Evolutionary conservation across 2,797 vertebrate genomes (phyloP).

Genomic region (Phoeniculus purpureus): DNA sequence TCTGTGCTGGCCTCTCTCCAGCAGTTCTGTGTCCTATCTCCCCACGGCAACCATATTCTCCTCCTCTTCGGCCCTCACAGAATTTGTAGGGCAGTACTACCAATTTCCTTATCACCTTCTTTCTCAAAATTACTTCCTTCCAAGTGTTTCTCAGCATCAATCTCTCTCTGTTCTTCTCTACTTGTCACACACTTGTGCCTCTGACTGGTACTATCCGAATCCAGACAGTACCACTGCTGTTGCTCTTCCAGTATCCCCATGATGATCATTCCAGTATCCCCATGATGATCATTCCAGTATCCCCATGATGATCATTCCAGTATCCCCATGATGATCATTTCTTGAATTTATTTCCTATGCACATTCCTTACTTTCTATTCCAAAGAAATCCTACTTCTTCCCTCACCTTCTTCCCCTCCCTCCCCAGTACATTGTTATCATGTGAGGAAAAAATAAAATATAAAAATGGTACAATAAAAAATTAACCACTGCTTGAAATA

Average conservation of each 20-base stretch:
- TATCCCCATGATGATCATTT: background rate
- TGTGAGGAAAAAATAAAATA: rapidly evolving
- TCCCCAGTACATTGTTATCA: background rate
- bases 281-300: background rate
- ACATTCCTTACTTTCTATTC: background rate
- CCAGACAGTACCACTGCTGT: background rate
- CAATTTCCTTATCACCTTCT: background rate
- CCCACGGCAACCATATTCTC: background rate
- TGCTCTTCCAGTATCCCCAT: background rate
- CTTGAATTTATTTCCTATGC: background rate
- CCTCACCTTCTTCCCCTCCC: background rate
- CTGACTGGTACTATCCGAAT: background rate
- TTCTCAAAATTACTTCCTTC: background rate
- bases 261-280: background rate
- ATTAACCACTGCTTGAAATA: background rate
- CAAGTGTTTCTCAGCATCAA: background rate
- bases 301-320: background rate
- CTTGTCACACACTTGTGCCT: background rate
- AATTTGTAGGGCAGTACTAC: too few relatives aligned
- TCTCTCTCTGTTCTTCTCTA: background rate
- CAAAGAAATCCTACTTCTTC: background rate
- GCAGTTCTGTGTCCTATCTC: background rate
- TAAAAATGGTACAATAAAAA: background rate
- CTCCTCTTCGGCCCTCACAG: background rate
- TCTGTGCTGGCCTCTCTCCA: too few relatives aligned